Evolutionary conservation across 2,797 vertebrate species (phyloP).

Genomic region (Podargus strigoides): DNA sequence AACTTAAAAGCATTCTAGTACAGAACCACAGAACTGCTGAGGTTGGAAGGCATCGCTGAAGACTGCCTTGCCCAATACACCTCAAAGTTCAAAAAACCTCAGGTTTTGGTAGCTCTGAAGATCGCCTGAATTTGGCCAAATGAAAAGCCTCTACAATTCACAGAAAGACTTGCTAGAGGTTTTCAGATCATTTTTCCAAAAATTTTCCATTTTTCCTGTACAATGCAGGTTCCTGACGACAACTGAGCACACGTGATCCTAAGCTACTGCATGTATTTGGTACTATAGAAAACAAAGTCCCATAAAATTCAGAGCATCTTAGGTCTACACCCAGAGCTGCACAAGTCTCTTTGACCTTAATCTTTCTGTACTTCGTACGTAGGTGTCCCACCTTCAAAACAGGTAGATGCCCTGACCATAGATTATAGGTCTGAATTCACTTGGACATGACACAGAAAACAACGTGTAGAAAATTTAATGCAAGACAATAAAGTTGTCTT

Average conservation of each 20-base stretch:
- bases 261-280: not conserved
- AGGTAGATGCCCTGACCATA: not conserved
- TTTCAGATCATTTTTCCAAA: not conserved
- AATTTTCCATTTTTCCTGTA: not conserved
- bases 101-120: not conserved
- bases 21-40: not conserved
- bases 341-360: not conserved
- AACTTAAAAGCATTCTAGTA: not conserved
- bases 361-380: not conserved
- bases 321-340: not conserved
- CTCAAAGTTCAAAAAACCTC: not conserved
- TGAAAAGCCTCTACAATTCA: not conserved
- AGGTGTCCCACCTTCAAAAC: not conserved
- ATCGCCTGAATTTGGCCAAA: not conserved
- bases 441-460: not conserved
- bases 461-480: not conserved
- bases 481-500: not conserved
- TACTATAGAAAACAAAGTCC: not conserved
- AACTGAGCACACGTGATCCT: not conserved
- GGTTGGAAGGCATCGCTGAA: not conserved
- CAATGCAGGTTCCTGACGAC: fast-evolving
- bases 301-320: not conserved
- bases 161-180: not conserved
- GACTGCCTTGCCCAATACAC: not conserved
- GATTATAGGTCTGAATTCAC: not conserved